Evolutionary conservation across 2,113 vertebrate species (phyloP).

Genomic region (Verasper variegatus): DNA sequence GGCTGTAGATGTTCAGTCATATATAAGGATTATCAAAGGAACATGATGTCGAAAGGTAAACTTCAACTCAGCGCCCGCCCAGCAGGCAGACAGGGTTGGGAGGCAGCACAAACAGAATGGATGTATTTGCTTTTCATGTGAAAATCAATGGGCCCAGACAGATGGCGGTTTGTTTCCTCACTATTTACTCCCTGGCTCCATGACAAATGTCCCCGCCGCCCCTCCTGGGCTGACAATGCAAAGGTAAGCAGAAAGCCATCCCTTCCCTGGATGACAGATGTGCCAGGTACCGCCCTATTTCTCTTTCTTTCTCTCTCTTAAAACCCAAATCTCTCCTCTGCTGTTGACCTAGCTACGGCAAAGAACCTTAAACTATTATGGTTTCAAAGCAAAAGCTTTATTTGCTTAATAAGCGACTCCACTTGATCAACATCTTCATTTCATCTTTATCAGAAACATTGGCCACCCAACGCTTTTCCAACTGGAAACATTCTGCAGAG

Average conservation of each 20-base stretch:
- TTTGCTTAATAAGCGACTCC: neutral
- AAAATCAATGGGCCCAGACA: conserved; percentile 80
- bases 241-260: conserved; percentile 70
- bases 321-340: neutral
- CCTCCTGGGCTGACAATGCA: conserved; percentile 53
- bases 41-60: conserved; percentile 72
- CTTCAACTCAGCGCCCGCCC: conserved; percentile 48
- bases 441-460: conserved; percentile 20
- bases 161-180: conserved; percentile 77
- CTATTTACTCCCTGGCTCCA: conserved; percentile 71
- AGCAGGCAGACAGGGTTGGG: conserved; percentile 57
- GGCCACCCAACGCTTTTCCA: neutral
- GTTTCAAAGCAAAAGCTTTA: conserved; percentile 11
- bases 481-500: conserved; percentile 19
- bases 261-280: conserved; percentile 63
- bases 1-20: conserved; percentile 42
- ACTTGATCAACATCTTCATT: conserved; percentile 11
- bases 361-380: conserved; percentile 26
- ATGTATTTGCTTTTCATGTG: conserved; percentile 80
- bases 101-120: conserved; percentile 71
- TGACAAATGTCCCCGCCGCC: conserved; percentile 73
- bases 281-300: conserved; percentile 22
- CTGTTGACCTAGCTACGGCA: conserved; percentile 27
- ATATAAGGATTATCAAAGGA: conserved; percentile 66
- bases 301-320: conserved; percentile 10